Percentiles rank a stretch among this genome's conserved stretches.
These are phyloP conservation scores for Amblyjoppa proteus DNA, from an alignment of 2,888 invertebrate genomes.

Conservation along the genomic window DNA sequence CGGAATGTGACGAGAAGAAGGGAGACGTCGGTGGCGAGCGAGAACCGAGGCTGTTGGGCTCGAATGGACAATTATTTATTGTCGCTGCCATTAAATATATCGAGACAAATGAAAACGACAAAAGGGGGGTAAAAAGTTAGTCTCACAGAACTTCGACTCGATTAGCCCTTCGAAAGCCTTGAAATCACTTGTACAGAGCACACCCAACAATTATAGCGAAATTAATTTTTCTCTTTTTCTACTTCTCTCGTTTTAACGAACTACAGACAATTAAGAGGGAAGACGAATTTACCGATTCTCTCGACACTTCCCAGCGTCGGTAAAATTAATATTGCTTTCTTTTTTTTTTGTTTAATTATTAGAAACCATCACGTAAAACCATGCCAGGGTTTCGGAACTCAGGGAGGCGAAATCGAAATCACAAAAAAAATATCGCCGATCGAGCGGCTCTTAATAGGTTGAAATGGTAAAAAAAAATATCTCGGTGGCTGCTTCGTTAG, in stretches of 20 bases:
- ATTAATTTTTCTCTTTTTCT: slow-evolving; percentile 27
- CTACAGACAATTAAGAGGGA: slow-evolving; percentile 64
- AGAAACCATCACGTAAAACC: slow-evolving; percentile 69
- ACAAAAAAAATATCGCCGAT: slow-evolving; percentile 49
- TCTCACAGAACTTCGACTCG: slow-evolving; percentile 43
- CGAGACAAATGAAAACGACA: slow-evolving; percentile 28
- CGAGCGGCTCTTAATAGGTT: slow-evolving; percentile 11
- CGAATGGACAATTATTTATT: slow-evolving; percentile 28
- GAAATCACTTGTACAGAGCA: slow-evolving; percentile 49
- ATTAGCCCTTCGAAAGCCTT: slow-evolving; percentile 60
- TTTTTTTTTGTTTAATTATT: slow-evolving; percentile 39
- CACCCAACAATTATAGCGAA: slow-evolving; percentile 26
- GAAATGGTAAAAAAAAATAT: slow-evolving; percentile 14
- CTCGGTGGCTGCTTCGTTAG: slow-evolving; percentile 56
- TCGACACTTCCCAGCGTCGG: slow-evolving; percentile 17
- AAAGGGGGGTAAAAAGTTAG: slow-evolving; percentile 48
- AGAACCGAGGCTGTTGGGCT: slow-evolving; percentile 3
- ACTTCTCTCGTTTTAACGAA: slow-evolving; percentile 30
- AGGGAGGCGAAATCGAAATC: slow-evolving; percentile 51
- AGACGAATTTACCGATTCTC: slow-evolving; percentile 52
- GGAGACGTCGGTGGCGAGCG: slow-evolving; percentile 2
- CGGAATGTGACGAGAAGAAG: slow-evolving; percentile 31
- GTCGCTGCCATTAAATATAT: slow-evolving; percentile 34
- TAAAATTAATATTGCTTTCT: slow-evolving; percentile 8
- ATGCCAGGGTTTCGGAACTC: slow-evolving; percentile 69